phyloP scores from a whole-genome alignment of 2,888 invertebrate species.

The Nemapogon koenigi region DNA sequence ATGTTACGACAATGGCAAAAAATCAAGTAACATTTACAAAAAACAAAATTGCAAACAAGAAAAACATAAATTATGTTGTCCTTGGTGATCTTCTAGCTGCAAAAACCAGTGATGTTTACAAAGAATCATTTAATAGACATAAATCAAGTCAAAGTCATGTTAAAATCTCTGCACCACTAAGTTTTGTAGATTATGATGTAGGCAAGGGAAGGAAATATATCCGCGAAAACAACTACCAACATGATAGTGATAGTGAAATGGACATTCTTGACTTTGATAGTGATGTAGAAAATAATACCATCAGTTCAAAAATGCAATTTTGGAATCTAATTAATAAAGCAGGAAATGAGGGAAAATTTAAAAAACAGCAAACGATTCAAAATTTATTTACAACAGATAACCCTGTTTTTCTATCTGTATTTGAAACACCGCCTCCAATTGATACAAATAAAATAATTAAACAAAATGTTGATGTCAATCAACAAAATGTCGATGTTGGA shows the following conservation, averaged over 20 bases:
- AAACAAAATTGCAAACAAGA: conserved; percentile 12
- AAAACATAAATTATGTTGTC: conserved; percentile 30
- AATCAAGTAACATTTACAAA: conserved; percentile 26
- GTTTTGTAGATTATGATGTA: conserved; percentile 28
- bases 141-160: conserved; percentile 22
- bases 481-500: background rate
- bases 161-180: conserved; percentile 26
- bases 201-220: conserved; percentile 20
- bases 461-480: background rate
- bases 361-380: conserved; percentile 12
- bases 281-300: conserved; percentile 13
- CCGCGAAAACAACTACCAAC: conserved; percentile 14
- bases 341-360: conserved; percentile 23
- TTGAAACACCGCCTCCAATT: conserved; percentile 39
- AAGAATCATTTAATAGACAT: conserved; percentile 26
- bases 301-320: conserved; percentile 26
- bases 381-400: conserved; percentile 13
- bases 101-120: conserved; percentile 29
- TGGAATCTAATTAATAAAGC: conserved; percentile 29
- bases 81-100: conserved; percentile 28
- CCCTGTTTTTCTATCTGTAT: conserved; percentile 28
- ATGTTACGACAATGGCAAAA: conserved; percentile 27
- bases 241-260: conserved; percentile 21
- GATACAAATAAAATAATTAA: conserved; percentile 10
- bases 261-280: conserved; percentile 24